Evolutionary conservation across 2,113 vertebrate species (phyloP).

Genomic region (Chrysemys picta): DNA sequence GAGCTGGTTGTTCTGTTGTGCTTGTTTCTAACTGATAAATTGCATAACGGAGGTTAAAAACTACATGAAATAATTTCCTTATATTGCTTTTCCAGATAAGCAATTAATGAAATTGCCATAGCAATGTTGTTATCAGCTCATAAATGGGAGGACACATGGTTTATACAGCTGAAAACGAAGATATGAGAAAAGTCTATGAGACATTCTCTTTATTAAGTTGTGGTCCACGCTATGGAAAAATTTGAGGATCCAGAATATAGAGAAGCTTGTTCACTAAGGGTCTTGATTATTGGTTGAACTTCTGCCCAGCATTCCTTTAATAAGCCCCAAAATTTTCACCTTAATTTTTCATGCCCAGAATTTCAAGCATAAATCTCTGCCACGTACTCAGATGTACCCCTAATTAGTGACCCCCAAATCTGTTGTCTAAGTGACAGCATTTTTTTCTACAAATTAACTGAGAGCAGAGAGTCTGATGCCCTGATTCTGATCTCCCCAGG

Average conservation of each 20-base stretch:
- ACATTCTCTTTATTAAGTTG: fast-evolving
- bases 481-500: neutral
- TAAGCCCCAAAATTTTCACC: neutral
- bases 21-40: neutral
- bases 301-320: neutral
- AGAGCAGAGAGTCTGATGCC: neutral
- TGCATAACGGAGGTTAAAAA: neutral
- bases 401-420: neutral
- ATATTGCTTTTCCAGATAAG: neutral
- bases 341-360: neutral
- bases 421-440: neutral
- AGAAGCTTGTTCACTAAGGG: neutral
- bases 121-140: neutral
- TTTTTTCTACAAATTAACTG: neutral
- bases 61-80: neutral
- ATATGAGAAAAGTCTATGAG: neutral
- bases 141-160: fast-evolving
- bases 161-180: neutral
- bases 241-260: neutral
- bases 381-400: neutral
- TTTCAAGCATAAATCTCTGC: neutral
- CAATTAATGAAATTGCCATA: neutral
- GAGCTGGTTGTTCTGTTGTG: neutral
- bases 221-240: neutral
- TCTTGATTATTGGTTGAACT: neutral